A percentile compares a stretch with the other conserved stretches of the same genome.
phyloP scores from a whole-genome alignment of 2,113 vertebrate genomes.

The Tachycineta bicolor region DNA sequence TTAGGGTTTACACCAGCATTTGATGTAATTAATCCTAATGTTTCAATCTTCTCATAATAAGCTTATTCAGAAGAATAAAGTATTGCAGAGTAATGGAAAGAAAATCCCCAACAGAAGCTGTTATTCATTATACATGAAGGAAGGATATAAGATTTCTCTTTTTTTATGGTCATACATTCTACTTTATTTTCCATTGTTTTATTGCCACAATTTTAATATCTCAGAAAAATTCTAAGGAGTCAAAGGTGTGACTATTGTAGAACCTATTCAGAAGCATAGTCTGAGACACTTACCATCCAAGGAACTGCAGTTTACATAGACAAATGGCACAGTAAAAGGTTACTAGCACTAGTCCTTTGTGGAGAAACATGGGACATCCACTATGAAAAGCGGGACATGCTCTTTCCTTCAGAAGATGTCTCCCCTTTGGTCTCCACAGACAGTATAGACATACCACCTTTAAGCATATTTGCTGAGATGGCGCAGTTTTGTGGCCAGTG shows the following conservation, averaged over 20 bases:
- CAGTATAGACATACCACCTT: rapidly evolving
- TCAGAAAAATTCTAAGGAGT: neutral
- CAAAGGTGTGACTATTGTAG: neutral
- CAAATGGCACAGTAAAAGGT: neutral
- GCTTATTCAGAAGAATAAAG: conserved; percentile 67
- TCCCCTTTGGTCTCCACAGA: neutral
- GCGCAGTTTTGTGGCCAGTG: neutral
- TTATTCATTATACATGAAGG: neutral
- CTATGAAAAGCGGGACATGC: neutral
- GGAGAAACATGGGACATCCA: neutral
- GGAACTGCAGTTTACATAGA: neutral
- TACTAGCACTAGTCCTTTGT: rapidly evolving
- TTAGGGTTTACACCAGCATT: conserved; percentile 64
- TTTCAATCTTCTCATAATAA: conserved; percentile 70
- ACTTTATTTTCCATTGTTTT: neutral
- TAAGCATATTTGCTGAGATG: neutral
- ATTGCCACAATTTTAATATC: neutral
- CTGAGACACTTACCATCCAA: neutral
- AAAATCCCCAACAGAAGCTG: conserved; percentile 4
- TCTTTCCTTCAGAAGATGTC: neutral
- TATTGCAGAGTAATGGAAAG: conserved; percentile 13
- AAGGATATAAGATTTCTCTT: neutral
- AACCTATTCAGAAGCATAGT: neutral
- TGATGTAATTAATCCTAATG: conserved; percentile 75
- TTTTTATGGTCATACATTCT: neutral